A percentile compares a stretch with the other conserved stretches of the same genome.
Conservation (phyloP, 2,113 vertebrate genomes). For the Bufo bufo region DNA sequence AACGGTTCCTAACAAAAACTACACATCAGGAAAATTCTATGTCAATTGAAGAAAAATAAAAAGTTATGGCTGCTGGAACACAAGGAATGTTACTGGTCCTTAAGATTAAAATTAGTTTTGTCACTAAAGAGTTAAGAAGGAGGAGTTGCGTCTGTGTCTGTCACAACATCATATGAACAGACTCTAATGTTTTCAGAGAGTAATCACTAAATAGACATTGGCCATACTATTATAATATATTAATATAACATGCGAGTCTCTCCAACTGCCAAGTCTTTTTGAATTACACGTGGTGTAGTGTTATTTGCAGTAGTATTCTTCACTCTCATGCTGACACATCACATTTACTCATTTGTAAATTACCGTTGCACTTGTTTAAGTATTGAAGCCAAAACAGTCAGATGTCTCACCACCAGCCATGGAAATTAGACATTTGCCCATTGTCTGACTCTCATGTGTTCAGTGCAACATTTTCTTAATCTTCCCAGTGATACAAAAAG, state of each 20-base stretch:
- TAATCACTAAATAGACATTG: conserved; percentile 5
- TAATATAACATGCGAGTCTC: neutral
- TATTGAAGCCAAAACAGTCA: neutral
- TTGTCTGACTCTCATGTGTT: neutral
- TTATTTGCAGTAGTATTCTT: neutral
- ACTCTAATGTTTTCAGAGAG: neutral
- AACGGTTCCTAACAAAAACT: too few species aligned
- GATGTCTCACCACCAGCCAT: neutral
- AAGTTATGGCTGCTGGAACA: too few species aligned
- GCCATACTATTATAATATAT: neutral
- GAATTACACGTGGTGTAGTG: conserved; percentile 8
- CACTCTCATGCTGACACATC: neutral
- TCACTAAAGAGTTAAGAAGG: too few species aligned
- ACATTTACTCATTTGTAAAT: neutral
- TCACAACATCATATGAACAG: neutral
- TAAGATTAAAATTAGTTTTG: too few species aligned
- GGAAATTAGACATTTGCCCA: neutral
- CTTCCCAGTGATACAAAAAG: neutral
- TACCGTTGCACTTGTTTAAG: neutral
- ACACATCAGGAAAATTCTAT: too few species aligned
- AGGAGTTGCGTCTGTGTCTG: neutral
- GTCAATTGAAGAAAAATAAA: too few species aligned
- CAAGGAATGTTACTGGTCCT: too few species aligned
- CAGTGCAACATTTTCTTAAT: neutral
- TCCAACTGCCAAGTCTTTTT: neutral